Conservation (phyloP, 2,113 vertebrate species). For the Serinus canaria region DNA sequence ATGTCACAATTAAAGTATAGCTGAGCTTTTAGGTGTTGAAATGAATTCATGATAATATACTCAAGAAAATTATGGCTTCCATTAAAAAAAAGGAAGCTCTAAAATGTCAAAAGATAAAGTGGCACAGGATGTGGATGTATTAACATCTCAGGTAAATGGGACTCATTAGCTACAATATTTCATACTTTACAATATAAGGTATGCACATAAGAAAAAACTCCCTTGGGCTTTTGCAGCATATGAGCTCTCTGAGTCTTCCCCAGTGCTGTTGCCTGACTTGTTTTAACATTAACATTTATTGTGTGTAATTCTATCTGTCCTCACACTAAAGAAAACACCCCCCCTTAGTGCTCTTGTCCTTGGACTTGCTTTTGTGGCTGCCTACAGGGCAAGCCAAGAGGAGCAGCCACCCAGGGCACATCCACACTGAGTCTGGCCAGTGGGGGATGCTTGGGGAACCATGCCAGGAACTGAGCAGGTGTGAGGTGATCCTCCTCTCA, state of each 20-base stretch:
- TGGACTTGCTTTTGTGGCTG: background rate
- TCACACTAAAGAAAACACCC: background rate
- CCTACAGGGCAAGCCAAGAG: background rate
- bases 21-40: slow-evolving; percentile 48
- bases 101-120: slow-evolving; percentile 49
- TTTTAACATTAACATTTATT: background rate
- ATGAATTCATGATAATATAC: slow-evolving; percentile 4
- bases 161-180: slow-evolving; percentile 60
- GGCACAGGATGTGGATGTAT: slow-evolving; percentile 57
- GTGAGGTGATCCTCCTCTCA: background rate
- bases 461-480: background rate
- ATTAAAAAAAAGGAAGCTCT: background rate
- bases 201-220: slow-evolving; percentile 37
- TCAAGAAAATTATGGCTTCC: slow-evolving; percentile 18
- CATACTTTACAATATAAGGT: slow-evolving; percentile 20
- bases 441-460: background rate
- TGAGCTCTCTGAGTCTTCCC: background rate
- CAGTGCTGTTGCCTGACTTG: background rate
- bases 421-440: fast-evolving
- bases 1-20: slow-evolving; percentile 20
- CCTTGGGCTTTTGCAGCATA: background rate
- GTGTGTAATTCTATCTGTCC: background rate
- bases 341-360: background rate
- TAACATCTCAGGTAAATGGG: slow-evolving; percentile 45
- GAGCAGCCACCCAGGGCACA: fast-evolving